Evolutionary conservation across 2,888 invertebrate genomes (phyloP).

Genomic region (Vanessa cardui): DNA sequence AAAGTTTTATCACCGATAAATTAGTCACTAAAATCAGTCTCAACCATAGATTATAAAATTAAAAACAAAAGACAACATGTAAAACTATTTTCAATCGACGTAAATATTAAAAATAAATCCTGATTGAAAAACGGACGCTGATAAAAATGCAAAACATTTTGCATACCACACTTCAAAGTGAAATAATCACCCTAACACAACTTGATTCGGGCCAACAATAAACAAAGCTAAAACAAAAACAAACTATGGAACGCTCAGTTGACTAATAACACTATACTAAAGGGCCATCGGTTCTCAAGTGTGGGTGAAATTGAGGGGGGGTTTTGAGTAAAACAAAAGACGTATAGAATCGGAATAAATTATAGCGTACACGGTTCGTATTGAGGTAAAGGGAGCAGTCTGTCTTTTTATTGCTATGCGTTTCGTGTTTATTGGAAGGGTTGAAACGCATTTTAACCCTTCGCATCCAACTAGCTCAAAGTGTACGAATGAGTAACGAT

Average conservation of each 20-base stretch:
- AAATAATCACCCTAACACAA: slow-evolving; percentile 39
- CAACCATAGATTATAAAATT: no score
- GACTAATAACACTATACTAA: slow-evolving; percentile 68
- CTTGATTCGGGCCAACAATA: slow-evolving; percentile 48
- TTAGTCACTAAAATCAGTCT: slow-evolving; percentile 5
- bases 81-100: no score
- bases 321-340: slow-evolving; percentile 44
- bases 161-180: slow-evolving; percentile 24
- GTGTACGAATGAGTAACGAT: slow-evolving; percentile 24
- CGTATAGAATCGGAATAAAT: slow-evolving; percentile 66
- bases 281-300: slow-evolving; percentile 67
- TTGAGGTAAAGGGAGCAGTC: slow-evolving; percentile 57
- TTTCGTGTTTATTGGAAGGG: slow-evolving; percentile 45
- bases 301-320: slow-evolving; percentile 49
- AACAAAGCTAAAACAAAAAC: slow-evolving; percentile 54
- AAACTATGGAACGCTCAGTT: slow-evolving; percentile 57
- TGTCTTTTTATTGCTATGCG: slow-evolving; percentile 64
- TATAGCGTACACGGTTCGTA: slow-evolving; percentile 68
- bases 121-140: background rate
- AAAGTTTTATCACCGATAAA: background rate
- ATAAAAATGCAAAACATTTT: slow-evolving; percentile 18
- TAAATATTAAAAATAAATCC: background rate
- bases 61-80: background rate
- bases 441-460: slow-evolving; percentile 29
- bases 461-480: slow-evolving; percentile 13